Conservation (phyloP, 2,888 invertebrate species). For the Idaea dimidiata region DNA sequence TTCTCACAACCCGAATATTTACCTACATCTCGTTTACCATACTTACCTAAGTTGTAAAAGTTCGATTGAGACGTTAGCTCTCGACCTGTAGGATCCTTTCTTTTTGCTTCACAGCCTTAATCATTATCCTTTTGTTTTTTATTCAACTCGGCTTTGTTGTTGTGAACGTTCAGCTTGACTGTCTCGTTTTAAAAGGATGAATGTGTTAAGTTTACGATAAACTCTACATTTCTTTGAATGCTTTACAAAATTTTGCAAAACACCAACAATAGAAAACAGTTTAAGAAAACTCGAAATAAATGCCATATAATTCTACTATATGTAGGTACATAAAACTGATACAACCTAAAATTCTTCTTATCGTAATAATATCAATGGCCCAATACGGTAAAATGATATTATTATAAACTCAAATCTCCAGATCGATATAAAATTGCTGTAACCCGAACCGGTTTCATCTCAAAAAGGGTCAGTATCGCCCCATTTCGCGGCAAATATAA, state of each 20-base stretch:
- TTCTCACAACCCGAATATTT: constrained; percentile 15
- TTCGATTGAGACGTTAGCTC: constrained; percentile 62
- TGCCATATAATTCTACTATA: background rate
- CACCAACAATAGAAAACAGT: too few relatives aligned
- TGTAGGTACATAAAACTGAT: background rate
- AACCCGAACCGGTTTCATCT: background rate
- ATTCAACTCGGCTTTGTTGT: constrained; percentile 27
- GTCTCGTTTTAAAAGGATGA: background rate
- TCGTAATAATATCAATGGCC: constrained; percentile 5
- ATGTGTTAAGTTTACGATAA: background rate
- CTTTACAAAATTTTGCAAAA: too few relatives aligned
- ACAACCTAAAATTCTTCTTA: background rate
- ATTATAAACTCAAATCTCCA: constrained; percentile 13
- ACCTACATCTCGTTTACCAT: constrained; percentile 23
- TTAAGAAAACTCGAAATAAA: background rate
- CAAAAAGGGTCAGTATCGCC: constrained; percentile 31
- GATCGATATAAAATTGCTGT: background rate
- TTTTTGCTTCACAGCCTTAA: constrained; percentile 52
- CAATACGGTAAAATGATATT: background rate
- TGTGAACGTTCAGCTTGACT: background rate
- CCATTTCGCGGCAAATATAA: constrained; percentile 23
- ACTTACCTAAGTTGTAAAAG: constrained; percentile 31
- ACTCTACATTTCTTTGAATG: too few relatives aligned
- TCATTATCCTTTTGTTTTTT: constrained; percentile 46
- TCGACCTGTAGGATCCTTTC: constrained; percentile 56